Conservation (phyloP, 2,113 vertebrate genomes). For the Apteryx owenii region DNA sequence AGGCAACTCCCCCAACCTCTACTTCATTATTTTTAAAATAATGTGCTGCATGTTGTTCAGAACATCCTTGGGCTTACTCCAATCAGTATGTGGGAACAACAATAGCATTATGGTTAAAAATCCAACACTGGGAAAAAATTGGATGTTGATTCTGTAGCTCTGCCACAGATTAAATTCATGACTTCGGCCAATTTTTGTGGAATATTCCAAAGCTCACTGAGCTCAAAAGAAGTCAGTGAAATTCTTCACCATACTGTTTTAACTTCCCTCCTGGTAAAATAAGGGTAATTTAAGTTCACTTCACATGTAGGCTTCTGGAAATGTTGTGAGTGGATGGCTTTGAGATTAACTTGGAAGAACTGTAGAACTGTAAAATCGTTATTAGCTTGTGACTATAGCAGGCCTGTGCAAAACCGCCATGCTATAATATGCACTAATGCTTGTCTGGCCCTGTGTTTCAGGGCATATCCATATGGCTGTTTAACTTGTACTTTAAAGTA, state of each 20-base stretch:
- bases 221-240: not conserved
- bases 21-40: not conserved
- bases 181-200: not conserved
- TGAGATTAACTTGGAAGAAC: not conserved
- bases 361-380: not conserved
- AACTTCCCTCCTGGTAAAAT: not conserved
- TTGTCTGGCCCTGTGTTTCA: not conserved
- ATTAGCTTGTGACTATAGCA: not conserved
- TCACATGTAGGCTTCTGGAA: not conserved
- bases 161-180: rapidly evolving
- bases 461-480: not conserved
- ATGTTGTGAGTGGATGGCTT: not conserved
- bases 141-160: not conserved
- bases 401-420: not conserved
- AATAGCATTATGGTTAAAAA: not conserved
- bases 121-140: not conserved
- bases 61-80: not conserved
- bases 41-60: rapidly evolving
- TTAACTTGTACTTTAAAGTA: not conserved
- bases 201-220: rapidly evolving
- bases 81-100: not conserved
- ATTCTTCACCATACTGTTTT: not conserved
- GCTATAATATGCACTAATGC: rapidly evolving
- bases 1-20: not conserved
- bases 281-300: not conserved